phyloP scores from a whole-genome alignment of 92 coral and sea anemone genomes.

The Galaxea fascicularis region DNA sequence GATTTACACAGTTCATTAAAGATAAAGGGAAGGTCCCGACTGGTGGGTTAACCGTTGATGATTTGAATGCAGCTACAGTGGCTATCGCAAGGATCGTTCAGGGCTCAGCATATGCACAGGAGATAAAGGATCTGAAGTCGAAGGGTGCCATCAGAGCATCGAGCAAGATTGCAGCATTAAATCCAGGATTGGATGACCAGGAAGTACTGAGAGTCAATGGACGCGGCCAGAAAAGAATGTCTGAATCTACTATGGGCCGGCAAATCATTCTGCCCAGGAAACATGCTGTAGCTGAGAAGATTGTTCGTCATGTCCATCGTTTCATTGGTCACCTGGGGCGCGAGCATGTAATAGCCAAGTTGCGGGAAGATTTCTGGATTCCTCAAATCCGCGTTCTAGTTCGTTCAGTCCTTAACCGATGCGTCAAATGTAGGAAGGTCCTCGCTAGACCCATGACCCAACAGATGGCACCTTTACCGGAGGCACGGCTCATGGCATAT shows the following conservation, averaged over 20 bases:
- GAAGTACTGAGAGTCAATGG: constrained; percentile 65
- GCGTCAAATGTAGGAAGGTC: constrained; percentile 56
- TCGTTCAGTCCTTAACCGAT: constrained; percentile 44
- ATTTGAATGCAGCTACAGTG: constrained; percentile 57
- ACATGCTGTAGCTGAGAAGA: constrained; percentile 50
- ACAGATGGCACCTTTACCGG: constrained; percentile 67
- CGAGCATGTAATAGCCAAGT: constrained; percentile 63
- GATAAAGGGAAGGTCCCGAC: constrained; percentile 24
- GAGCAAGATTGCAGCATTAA: constrained; percentile 70
- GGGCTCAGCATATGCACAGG: constrained; percentile 43
- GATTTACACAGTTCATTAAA: constrained; percentile 48
- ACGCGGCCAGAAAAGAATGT: constrained; percentile 23
- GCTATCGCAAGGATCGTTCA: constrained; percentile 58
- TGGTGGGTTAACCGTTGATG: constrained; percentile 53
- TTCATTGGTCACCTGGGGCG: constrained; percentile 68
- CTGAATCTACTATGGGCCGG: constrained; percentile 7
- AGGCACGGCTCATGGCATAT: constrained; percentile 37
- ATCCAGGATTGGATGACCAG: constrained; percentile 56
- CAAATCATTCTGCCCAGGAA: constrained; percentile 62
- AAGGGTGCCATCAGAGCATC: constrained; percentile 32
- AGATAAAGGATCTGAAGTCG: constrained; percentile 52
- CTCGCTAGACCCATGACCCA: constrained; percentile 58
- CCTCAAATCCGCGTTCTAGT: constrained; percentile 52
- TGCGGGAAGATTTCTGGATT: constrained; percentile 76
- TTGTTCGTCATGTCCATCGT: constrained; percentile 53